These are phyloP conservation scores for Falco cherrug DNA, from an alignment of 2,797 vertebrate genomes.

Conservation along the genomic window DNA sequence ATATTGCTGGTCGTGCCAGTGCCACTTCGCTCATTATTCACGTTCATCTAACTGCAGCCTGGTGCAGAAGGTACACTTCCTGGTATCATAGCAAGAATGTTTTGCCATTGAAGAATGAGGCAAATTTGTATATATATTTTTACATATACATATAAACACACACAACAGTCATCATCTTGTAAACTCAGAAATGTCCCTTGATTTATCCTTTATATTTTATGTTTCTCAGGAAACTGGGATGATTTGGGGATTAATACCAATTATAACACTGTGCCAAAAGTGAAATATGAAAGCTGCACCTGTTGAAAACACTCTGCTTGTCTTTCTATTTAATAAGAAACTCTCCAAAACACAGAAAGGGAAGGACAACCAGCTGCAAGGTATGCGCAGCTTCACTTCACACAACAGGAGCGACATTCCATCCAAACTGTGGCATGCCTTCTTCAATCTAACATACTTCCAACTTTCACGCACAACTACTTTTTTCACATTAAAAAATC, in stretches of 20 bases:
- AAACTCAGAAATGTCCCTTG: neutral
- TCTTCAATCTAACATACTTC: neutral
- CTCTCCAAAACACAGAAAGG: neutral
- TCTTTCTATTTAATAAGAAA: neutral
- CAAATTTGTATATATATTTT: neutral
- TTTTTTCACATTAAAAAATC: neutral
- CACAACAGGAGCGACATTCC: neutral
- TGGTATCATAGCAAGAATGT: neutral
- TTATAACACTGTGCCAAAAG: neutral
- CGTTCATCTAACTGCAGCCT: neutral
- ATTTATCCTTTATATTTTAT: neutral
- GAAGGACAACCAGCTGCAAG: neutral
- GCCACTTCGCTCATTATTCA: neutral
- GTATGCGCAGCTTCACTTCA: neutral
- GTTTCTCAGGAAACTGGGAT: neutral
- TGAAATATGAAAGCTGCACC: neutral
- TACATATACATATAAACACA: rapidly evolving
- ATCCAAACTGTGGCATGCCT: neutral
- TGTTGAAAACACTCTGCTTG: neutral
- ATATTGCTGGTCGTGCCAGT: rapidly evolving
- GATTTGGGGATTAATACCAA: neutral
- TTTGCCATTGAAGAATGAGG: neutral
- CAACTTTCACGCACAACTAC: neutral
- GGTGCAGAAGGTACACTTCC: neutral
- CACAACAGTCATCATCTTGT: neutral